Percentiles rank a stretch among this genome's conserved stretches.
Evolutionary conservation across 2,797 vertebrate species (phyloP).

Genomic region (Paedocypris micromegethes): DNA sequence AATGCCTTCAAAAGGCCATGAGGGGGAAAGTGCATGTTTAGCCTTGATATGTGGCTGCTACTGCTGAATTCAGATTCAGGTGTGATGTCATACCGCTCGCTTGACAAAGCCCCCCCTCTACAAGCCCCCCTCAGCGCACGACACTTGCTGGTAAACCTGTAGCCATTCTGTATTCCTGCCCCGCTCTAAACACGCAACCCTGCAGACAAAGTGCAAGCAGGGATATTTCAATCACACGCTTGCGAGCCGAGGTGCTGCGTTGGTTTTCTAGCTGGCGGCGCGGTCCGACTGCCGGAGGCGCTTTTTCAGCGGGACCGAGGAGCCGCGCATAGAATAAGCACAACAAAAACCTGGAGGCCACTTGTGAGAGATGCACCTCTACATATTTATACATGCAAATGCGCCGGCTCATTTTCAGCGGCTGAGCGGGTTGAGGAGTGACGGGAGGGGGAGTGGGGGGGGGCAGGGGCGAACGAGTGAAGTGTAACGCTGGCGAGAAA

Average conservation of each 20-base stretch:
- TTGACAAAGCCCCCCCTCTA: constrained; percentile 16
- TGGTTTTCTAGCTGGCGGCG: constrained; percentile 16
- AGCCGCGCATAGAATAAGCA: constrained; percentile 30
- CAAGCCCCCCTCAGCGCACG: not conserved
- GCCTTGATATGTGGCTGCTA: constrained; percentile 3
- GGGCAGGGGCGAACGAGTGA: not conserved
- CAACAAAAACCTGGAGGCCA: constrained; percentile 40
- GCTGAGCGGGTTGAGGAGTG: constrained; percentile 56
- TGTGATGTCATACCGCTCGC: constrained; percentile 29
- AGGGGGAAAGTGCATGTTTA: constrained; percentile 3
- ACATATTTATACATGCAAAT: constrained; percentile 64
- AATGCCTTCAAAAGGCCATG: constrained; percentile 1
- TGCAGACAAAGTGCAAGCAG: constrained; percentile 36
- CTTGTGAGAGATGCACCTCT: constrained; percentile 53
- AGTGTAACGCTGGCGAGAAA: constrained; percentile 28
- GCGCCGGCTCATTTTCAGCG: constrained; percentile 57
- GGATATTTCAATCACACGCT: constrained; percentile 35
- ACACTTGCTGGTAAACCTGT: constrained; percentile 18
- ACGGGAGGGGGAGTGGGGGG: constrained; percentile 22
- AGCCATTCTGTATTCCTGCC: constrained; percentile 23
- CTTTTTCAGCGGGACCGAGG: constrained; percentile 19
- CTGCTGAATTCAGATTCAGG: constrained; percentile 11
- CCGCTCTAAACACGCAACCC: constrained; percentile 23
- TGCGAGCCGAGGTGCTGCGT: constrained; percentile 2
- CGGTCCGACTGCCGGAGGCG: constrained; percentile 16